These are phyloP conservation scores for Prolemur simus DNA, from an alignment of 2,113 vertebrate species.

Conservation along the genomic window DNA sequence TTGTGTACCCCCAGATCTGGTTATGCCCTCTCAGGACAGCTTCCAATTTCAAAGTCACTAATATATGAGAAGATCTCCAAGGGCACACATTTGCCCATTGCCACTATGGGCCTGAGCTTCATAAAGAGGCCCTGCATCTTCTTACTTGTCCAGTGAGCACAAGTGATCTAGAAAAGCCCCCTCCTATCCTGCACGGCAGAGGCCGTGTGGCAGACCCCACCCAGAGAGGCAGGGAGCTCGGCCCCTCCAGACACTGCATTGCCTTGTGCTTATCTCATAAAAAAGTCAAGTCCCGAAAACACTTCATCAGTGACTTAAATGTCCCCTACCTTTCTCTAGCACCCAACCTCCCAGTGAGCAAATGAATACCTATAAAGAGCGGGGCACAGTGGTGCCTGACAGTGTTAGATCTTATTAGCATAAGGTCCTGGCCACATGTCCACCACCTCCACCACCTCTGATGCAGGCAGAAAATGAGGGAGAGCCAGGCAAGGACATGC, in stretches of 20 bases:
- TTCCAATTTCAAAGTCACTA: background rate
- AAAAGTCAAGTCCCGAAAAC: background rate
- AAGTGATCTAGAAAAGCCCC: background rate
- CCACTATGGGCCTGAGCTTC: background rate
- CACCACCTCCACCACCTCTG: background rate
- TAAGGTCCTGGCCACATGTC: background rate
- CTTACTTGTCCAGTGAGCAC: background rate
- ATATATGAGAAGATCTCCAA: background rate
- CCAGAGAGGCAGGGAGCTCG: background rate
- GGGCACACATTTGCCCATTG: background rate
- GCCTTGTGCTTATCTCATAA: background rate
- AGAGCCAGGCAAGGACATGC: accelerated
- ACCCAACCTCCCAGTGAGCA: background rate
- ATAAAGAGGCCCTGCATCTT: background rate
- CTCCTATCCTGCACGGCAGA: background rate
- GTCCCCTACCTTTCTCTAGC: background rate
- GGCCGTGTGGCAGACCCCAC: background rate
- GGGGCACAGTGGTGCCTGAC: accelerated
- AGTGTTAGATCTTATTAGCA: background rate
- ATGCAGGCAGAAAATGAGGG: background rate
- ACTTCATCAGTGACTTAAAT: background rate
- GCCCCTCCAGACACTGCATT: background rate
- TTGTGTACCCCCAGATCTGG: background rate
- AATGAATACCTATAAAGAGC: background rate
- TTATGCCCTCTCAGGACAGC: accelerated